Evolutionary conservation across 92 coral and sea anemone species (phyloP).

Genomic region (Umimayanthus kanabou): DNA sequence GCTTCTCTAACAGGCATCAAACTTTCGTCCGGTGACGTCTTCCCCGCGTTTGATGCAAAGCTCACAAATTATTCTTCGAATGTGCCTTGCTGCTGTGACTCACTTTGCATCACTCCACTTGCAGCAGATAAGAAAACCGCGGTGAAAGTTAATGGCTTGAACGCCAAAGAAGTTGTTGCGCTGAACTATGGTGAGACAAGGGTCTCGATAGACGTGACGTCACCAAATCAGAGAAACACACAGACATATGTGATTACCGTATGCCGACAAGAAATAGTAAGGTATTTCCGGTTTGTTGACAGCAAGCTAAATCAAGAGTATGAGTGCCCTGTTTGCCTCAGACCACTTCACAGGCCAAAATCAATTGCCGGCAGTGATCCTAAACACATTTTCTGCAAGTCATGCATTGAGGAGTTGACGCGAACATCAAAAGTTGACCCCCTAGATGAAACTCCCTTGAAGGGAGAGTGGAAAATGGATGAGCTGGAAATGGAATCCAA

Average conservation of each 20-base stretch:
- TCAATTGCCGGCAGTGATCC: constrained; percentile 72
- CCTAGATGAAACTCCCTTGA: constrained; percentile 68
- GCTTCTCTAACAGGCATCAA: constrained; percentile 78
- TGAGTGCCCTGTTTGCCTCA: constrained; percentile 90
- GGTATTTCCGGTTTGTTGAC: constrained; percentile 64
- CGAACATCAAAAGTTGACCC: constrained; percentile 95
- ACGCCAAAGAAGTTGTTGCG: constrained; percentile 59
- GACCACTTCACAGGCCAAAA: constrained; percentile 79
- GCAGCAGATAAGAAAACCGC: constrained; percentile 84
- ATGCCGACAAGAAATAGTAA: constrained; percentile 60
- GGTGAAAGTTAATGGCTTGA: constrained; percentile 64
- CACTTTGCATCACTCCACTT: constrained; percentile 64
- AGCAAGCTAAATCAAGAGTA: constrained; percentile 43
- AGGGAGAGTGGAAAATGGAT: constrained; percentile 78
- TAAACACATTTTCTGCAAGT: constrained; percentile 86
- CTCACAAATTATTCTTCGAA: constrained; percentile 56
- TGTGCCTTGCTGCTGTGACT: constrained; percentile 62
- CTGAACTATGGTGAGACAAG: constrained; percentile 84
- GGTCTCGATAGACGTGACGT: constrained; percentile 82
- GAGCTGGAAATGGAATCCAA: constrained; percentile 73
- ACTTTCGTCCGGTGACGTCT: constrained; percentile 64
- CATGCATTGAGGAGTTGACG: constrained; percentile 87
- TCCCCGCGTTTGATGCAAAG: constrained; percentile 70
- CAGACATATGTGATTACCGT: constrained; percentile 62
- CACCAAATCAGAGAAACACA: constrained; percentile 77